Percentiles rank a stretch among this genome's conserved stretches.
Conservation (phyloP, 2,113 vertebrate species). For the Rousettus leschenaultii region DNA sequence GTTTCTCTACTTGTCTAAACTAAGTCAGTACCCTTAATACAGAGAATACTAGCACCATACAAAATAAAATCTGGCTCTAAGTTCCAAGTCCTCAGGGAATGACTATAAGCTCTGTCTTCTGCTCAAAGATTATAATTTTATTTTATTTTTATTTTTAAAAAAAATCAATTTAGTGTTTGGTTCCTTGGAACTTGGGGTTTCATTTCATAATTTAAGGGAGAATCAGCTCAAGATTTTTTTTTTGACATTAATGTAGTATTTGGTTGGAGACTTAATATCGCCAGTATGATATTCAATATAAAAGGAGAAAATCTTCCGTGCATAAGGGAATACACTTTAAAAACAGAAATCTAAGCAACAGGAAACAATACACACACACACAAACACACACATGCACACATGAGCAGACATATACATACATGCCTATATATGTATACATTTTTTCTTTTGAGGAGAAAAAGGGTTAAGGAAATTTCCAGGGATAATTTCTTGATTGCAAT, state of each 20-base stretch:
- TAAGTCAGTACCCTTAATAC: neutral
- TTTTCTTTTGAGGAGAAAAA: neutral
- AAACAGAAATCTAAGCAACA: neutral
- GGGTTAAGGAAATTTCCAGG: neutral
- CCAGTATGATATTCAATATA: neutral
- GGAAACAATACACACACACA: neutral
- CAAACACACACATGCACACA: fast-evolving
- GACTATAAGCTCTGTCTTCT: neutral
- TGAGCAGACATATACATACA: too few relatives aligned
- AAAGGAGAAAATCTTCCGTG: neutral
- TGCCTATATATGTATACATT: neutral
- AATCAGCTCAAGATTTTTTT: neutral
- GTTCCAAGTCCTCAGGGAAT: neutral
- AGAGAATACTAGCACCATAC: neutral
- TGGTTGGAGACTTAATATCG: neutral
- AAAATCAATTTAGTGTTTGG: neutral
- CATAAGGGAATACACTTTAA: neutral
- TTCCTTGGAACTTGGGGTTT: neutral
- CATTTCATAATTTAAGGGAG: neutral
- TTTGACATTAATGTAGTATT: neutral
- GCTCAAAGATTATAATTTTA: neutral
- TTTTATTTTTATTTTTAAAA: neutral
- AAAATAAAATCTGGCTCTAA: neutral
- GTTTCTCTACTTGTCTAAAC: neutral
- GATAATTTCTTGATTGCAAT: neutral